Base-by-base conservation (phyloP, 2,113 vertebrate species). In the Catagonus wagneri region DNA sequence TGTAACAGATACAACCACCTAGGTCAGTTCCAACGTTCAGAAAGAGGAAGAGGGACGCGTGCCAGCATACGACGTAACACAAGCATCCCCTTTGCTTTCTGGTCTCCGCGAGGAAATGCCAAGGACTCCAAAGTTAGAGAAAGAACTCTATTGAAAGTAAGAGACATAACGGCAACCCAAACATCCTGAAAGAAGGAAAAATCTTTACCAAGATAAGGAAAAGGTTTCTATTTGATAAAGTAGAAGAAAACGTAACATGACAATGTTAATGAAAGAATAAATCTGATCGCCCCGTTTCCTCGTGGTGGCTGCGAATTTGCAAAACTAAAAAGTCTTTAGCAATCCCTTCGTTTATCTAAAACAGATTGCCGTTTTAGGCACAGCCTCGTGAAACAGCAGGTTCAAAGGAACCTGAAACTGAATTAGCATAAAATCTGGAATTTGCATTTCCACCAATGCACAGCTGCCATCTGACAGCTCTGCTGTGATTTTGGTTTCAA, bases 371-470 rank as follows among this genome's bases (percentile, higher is more conserved):
- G 97, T 98, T 98, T 98, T 98, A 98, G 98, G 98, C 98, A 94
- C 90, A 98, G 98, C 97, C 98, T 97, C 98, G 96, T 98, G 90
- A 98, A 98, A 98, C 97, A 98, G 98, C 96, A 98, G 98, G 98
- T 98, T 98, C 98, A 99, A 99, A 99, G 98, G 98, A 98, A 98
- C 98, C 98, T 98, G 98, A 98, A 98, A 98, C 96, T 76, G 54
- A 98, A 99, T 99, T 98, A 99, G 98, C 98, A 98, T 99, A 98
- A 98, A 98, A 98, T 98, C 98, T 98, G 98, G 98, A 98, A 98
- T 98, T 98, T 98, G 98, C 98, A 98, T 98, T 98, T 98, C 98
- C 97, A 97, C 97, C 98, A 98, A 98, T 72, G 98, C 98, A 93
- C 98, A 98, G 98, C 98, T 97, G 98, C 98, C 23, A 94, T 98